These are phyloP conservation scores for Acipenser oxyrinchus DNA, from an alignment of 2,797 vertebrate genomes.

Conservation along the genomic window DNA sequence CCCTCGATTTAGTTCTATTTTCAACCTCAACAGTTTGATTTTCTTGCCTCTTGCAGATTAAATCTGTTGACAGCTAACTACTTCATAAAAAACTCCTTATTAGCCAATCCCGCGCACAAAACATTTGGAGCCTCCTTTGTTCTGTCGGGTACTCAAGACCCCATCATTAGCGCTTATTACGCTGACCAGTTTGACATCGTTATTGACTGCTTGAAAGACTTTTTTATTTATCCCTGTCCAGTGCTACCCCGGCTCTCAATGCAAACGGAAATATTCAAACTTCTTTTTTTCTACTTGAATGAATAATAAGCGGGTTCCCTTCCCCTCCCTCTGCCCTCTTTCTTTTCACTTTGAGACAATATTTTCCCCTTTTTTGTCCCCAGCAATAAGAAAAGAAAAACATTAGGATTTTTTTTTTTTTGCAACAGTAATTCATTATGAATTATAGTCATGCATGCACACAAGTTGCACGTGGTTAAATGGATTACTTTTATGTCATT, in stretches of 20 bases:
- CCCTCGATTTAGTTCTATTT: conserved; percentile 19
- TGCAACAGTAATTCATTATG: conserved; percentile 43
- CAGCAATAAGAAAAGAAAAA: conserved; percentile 42
- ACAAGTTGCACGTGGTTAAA: not conserved
- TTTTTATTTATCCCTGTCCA: conserved; percentile 63
- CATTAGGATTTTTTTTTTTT: conserved; percentile 40
- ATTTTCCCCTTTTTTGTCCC: conserved; percentile 54
- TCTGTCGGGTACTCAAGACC: conserved; percentile 68
- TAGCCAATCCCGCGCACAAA: conserved; percentile 68
- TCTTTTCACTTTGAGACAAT: conserved; percentile 61
- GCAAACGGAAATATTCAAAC: conserved; percentile 88
- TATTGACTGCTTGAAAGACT: conserved; percentile 80
- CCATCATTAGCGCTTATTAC: conserved; percentile 98
- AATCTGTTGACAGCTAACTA: conserved; percentile 52
- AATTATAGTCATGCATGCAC: conserved; percentile 42
- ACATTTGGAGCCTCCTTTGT: conserved; percentile 80
- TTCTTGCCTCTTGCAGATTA: conserved; percentile 48
- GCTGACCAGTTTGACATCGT: conserved; percentile 96
- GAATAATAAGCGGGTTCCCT: conserved; percentile 52
- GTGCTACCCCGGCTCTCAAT: conserved; percentile 66
- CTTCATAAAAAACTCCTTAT: conserved; percentile 59
- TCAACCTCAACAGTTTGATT: conserved; percentile 34
- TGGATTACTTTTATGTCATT: too few relatives aligned
- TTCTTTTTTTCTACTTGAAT: conserved; percentile 67
- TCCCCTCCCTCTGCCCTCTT: conserved; percentile 53